Conservation (phyloP, 2,888 invertebrate genomes). For the Keiferia lycopersicella region DNA sequence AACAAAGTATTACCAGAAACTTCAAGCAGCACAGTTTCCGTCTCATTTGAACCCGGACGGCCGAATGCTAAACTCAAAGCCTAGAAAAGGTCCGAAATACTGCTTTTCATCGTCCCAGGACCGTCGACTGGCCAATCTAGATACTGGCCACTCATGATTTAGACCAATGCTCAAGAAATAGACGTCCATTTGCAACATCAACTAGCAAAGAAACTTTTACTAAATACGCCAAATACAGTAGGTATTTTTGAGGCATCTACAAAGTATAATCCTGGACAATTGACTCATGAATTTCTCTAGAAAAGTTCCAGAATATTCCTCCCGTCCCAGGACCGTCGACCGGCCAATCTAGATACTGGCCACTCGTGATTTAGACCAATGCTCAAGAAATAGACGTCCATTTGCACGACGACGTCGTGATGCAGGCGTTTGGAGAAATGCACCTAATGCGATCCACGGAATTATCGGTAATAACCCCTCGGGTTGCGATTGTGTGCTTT, state of each 20-base stretch:
- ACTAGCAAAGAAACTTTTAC: too few species aligned
- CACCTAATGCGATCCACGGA: slow-evolving; percentile 40
- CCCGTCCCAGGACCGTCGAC: slow-evolving; percentile 52
- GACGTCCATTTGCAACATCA: slow-evolving; percentile 69
- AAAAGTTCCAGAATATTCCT: slow-evolving; percentile 40
- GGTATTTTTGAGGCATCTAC: too few species aligned
- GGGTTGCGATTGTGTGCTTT: slow-evolving; percentile 22
- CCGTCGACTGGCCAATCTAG: slow-evolving; percentile 62
- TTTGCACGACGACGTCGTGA: slow-evolving; percentile 63
- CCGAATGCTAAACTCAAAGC: too few species aligned
- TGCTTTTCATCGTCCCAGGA: slow-evolving; percentile 47
- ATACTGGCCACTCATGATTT: slow-evolving; percentile 70
- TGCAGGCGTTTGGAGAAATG: slow-evolving; percentile 50
- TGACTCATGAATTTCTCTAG: too few species aligned
- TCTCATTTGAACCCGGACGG: too few species aligned
- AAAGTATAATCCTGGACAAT: too few species aligned
- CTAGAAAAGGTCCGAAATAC: slow-evolving; percentile 38
- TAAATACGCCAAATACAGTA: too few species aligned
- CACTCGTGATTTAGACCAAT: slow-evolving; percentile 73
- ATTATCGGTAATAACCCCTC: slow-evolving; percentile 43
- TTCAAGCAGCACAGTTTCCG: too few species aligned
- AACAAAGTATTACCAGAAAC: too few species aligned
- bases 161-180: slow-evolving; percentile 70
- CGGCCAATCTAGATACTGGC: slow-evolving; percentile 66
- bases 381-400: slow-evolving; percentile 67